phyloP scores from a whole-genome alignment of 2,888 invertebrate genomes.

The Stratiomys singularior region DNA sequence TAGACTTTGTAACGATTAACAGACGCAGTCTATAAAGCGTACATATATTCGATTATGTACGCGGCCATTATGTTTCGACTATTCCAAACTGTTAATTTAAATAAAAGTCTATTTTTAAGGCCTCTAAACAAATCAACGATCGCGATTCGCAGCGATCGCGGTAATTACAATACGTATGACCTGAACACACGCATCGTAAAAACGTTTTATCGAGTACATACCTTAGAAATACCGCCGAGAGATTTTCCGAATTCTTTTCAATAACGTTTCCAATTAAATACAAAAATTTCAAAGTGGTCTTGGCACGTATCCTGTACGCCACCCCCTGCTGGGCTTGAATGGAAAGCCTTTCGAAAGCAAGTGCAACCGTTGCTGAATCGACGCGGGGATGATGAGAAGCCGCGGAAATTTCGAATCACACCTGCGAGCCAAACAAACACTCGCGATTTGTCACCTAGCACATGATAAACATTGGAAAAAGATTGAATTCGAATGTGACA shows the following conservation, averaged over 20 bases:
- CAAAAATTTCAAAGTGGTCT: not conserved
- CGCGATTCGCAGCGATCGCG: not conserved
- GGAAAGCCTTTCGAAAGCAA: slow-evolving; percentile 9
- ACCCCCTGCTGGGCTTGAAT: not conserved
- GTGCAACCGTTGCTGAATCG: not conserved
- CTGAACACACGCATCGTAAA: not conserved
- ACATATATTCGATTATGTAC: not conserved
- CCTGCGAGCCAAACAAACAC: slow-evolving; percentile 18
- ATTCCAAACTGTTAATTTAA: slow-evolving; percentile 9
- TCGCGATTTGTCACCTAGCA: not conserved
- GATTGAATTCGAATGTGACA: not conserved
- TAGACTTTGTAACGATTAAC: slow-evolving; percentile 15
- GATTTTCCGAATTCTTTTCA: not conserved
- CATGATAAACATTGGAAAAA: slow-evolving; percentile 2
- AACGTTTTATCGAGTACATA: slow-evolving; percentile 2
- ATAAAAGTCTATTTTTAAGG: slow-evolving; percentile 18
- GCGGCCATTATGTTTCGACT: slow-evolving; percentile 15
- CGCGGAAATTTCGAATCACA: slow-evolving; percentile 8
- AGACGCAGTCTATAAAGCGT: too few species aligned
- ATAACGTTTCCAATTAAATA: not conserved
- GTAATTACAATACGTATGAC: not conserved
- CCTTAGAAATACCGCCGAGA: not conserved
- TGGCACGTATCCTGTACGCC: not conserved
- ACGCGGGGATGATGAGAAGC: not conserved
- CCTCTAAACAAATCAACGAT: not conserved